Evolutionary conservation across 2,888 invertebrate genomes (phyloP).

Genomic region (Iphiclides podalirius): DNA sequence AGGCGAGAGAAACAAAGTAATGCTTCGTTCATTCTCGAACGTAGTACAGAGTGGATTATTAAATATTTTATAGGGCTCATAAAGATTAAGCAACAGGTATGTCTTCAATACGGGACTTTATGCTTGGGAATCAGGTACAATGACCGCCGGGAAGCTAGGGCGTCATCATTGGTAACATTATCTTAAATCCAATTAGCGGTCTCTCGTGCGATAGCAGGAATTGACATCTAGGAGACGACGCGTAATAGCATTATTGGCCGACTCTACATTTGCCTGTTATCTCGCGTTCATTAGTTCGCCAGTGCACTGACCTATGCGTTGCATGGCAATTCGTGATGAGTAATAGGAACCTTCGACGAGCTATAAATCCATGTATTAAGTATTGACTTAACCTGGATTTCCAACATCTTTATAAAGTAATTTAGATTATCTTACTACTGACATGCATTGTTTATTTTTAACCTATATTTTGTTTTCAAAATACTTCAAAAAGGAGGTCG

Average conservation of each 20-base stretch:
- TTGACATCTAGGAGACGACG: background rate
- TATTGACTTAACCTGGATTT: background rate
- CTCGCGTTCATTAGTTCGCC: constrained; percentile 4
- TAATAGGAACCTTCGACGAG: background rate
- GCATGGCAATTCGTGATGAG: background rate
- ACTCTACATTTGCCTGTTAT: background rate
- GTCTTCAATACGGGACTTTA: background rate
- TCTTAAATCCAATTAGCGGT: constrained; percentile 8
- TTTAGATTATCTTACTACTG: too few species aligned
- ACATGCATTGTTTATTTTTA: too few species aligned
- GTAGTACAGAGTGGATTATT: too few species aligned
- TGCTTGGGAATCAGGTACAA: background rate
- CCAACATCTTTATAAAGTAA: background rate
- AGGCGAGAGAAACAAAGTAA: too few species aligned
- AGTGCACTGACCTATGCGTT: constrained; percentile 1
- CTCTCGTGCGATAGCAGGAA: background rate
- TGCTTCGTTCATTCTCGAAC: too few species aligned
- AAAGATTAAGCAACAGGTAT: background rate
- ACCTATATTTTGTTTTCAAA: too few species aligned
- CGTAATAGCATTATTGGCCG: constrained; percentile 1
- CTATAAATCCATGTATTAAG: background rate
- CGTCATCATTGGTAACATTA: background rate
- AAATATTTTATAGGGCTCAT: too few species aligned
- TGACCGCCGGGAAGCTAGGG: background rate
- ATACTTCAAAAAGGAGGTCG: too few species aligned